These are phyloP conservation scores for Chiridota heheva DNA, from an alignment of 35 echinoderm and acorn worm genomes.

Conservation along the genomic window DNA sequence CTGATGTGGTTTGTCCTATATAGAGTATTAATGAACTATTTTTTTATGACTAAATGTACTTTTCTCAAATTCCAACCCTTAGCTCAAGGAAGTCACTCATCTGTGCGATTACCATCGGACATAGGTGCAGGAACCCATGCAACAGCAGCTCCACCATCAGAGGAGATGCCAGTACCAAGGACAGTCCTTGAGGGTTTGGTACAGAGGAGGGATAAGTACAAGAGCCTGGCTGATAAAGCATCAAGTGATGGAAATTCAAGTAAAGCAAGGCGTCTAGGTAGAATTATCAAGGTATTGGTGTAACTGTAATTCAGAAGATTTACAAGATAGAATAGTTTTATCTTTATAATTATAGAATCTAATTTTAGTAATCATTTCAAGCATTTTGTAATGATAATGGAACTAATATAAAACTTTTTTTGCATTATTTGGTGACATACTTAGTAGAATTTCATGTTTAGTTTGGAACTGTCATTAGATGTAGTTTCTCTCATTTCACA, in stretches of 20 bases:
- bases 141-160: not conserved
- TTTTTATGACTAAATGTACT: too few relatives aligned
- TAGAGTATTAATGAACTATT: too few relatives aligned
- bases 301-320: not conserved
- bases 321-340: not conserved
- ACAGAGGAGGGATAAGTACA: constrained; percentile 66
- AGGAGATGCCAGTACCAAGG: constrained; percentile 54
- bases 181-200: constrained; percentile 68
- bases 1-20: too few relatives aligned
- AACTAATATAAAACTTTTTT: not conserved
- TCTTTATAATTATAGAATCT: not conserved
- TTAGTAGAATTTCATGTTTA: not conserved
- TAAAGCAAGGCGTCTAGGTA: constrained; percentile 76
- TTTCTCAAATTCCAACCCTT: too few relatives aligned
- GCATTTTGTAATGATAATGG: not conserved
- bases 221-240: constrained; percentile 57
- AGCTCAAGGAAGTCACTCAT: too few relatives aligned
- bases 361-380: not conserved
- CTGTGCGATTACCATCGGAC: too few relatives aligned
- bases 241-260: constrained; percentile 71
- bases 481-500: too few relatives aligned
- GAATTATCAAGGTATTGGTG: constrained; percentile 77
- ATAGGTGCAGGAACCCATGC: too few relatives aligned
- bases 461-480: too few relatives aligned
- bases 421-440: not conserved